Conservation (phyloP, 2,797 vertebrate species). For the Gymnoscopelus microlampas region DNA sequence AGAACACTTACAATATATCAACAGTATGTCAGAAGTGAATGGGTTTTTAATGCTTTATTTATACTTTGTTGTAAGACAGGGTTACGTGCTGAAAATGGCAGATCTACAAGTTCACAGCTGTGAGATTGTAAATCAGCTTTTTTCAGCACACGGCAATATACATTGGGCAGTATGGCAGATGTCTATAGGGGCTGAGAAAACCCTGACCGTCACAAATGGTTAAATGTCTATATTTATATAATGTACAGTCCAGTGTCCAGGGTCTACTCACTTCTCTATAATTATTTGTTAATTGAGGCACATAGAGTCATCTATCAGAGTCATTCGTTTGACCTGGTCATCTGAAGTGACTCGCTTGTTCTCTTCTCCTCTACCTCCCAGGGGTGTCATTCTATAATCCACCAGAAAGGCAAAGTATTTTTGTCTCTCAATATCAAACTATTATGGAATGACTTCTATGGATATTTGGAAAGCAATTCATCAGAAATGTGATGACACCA, state of each 20-base stretch:
- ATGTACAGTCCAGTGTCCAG: constrained; percentile 7
- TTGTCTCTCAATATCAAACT: constrained; percentile 6
- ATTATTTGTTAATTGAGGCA: constrained; percentile 58
- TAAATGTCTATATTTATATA: constrained; percentile 20
- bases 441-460: neutral
- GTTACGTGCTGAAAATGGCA: no score
- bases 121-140: no score
- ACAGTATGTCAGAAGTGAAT: no score
- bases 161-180: no score
- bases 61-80: no score
- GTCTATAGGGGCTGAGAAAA: no score
- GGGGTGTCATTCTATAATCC: constrained; percentile 37
- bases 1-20: no score
- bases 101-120: no score
- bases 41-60: no score
- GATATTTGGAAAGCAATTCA: constrained; percentile 17
- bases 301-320: constrained; percentile 59
- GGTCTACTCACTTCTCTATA: constrained; percentile 19
- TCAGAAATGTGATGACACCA: constrained; percentile 22
- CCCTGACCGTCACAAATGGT: neutral
- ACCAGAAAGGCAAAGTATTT: constrained; percentile 37
- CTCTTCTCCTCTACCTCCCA: constrained; percentile 45
- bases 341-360: constrained; percentile 25
- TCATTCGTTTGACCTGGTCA: constrained; percentile 55
- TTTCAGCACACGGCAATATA: no score